Conservation (phyloP, 1,140 invertebrate genomes). For the Cyclargus thomasi region DNA sequence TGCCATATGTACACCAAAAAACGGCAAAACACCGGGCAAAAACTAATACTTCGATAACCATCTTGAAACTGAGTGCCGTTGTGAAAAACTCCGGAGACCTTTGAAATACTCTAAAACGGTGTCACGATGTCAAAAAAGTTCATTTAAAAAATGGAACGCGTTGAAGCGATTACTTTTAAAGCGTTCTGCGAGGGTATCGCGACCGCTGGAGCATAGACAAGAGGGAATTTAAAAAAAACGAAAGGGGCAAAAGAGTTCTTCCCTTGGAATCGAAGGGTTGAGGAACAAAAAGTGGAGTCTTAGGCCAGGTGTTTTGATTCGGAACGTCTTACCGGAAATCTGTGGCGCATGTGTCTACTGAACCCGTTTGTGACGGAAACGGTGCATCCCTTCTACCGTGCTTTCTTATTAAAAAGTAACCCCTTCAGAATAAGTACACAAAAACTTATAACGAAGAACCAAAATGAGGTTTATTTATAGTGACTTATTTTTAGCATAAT, state of each 20-base stretch:
- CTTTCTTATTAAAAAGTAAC: constrained; percentile 55
- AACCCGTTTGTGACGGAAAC: constrained; percentile 62
- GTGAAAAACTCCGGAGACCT: constrained; percentile 35
- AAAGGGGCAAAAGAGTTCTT: constrained; percentile 55
- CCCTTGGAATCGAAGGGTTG: constrained; percentile 58
- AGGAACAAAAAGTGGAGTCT: constrained; percentile 56
- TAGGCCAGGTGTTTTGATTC: constrained; percentile 62
- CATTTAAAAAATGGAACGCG: constrained; percentile 21
- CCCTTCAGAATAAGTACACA: constrained; percentile 28
- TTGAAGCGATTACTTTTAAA: not conserved
- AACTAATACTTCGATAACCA: constrained; percentile 46
- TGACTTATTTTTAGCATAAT: not conserved
- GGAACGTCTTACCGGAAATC: constrained; percentile 67
- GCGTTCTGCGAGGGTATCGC: not conserved
- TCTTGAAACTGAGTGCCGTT: constrained; percentile 31
- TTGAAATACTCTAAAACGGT: constrained; percentile 33
- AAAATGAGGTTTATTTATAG: constrained; percentile 30
- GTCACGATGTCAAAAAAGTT: constrained; percentile 33
- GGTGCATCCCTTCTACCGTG: constrained; percentile 53
- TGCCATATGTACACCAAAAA: constrained; percentile 67
- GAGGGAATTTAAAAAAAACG: constrained; percentile 44
- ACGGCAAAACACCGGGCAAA: constrained; percentile 47
- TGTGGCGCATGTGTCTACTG: constrained; percentile 61
- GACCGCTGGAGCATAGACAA: constrained; percentile 34
- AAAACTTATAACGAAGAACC: not conserved